phyloP scores from a whole-genome alignment of 2,797 vertebrate species.

The Phaenicophaeus curvirostris region DNA sequence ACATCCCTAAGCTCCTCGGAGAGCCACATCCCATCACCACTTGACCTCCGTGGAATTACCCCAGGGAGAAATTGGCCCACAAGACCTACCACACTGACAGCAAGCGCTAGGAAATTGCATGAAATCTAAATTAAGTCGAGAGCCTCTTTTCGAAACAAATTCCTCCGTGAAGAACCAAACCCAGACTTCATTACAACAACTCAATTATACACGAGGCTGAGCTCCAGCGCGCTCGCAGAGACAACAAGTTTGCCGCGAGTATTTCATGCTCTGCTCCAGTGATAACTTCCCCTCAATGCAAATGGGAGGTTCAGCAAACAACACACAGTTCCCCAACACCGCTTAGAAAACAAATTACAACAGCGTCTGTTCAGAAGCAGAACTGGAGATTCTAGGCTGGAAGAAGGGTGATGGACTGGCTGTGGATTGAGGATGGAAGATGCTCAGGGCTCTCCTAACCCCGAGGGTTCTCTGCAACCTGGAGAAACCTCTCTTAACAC shows the following conservation, averaged over 20 bases:
- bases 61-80: not conserved
- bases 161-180: slow-evolving; percentile 30
- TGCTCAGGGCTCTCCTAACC: accelerated
- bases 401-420: not conserved
- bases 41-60: not conserved
- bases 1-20: not conserved
- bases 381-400: not conserved
- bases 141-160: slow-evolving; percentile 56
- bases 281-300: not conserved
- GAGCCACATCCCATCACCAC: not conserved
- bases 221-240: not conserved
- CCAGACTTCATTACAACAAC: slow-evolving; percentile 64
- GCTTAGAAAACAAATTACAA: not conserved
- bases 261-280: not conserved
- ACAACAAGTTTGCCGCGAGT: not conserved
- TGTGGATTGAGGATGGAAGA: no score
- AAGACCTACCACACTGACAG: not conserved
- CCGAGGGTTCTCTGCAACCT: not conserved
- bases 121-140: slow-evolving; percentile 60
- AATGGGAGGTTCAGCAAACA: not conserved
- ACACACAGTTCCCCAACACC: not conserved
- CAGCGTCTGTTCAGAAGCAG: not conserved
- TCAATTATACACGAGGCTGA: slow-evolving; percentile 72
- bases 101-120: not conserved
- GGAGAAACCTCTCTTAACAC: not conserved